Evolutionary conservation across 1,140 invertebrate genomes (phyloP), one percentile per base, ranked within the genome.

Genomic region (Halesus radiatus): DNA sequence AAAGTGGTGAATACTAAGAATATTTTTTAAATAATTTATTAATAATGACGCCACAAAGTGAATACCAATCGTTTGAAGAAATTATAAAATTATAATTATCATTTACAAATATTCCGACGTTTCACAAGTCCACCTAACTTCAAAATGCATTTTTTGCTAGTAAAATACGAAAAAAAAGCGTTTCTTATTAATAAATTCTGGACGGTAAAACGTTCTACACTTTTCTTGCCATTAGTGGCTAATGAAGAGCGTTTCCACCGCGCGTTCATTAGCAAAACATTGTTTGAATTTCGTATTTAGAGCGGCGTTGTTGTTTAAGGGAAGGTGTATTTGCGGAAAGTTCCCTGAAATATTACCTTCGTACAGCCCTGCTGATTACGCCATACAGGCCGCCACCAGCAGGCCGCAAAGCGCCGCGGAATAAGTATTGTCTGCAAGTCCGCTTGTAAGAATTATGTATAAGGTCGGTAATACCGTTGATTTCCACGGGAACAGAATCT

Each of bases 181-280:
- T 45, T 45, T 13, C 13, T 1, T 1, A 45, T 45, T 45, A 8
- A 45, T 45, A 45, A 45, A 10, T 45, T 13, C 37, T 37, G 32
- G 32, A 37, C 7, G 32, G 32, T 8, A 45, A 45, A 45, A 13
- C 10, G 37, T 45, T 45, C 10, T 45, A 45, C 37, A 45, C 37
- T 45, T 37, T 45, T 45, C 37, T 45, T 13, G 37, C 37, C 37
- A 45, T 45, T 45, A 45, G 37, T 45, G 37, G 37, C 37, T 56
- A 22, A 45, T 13, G 37, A 45, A 45, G 10, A 64, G 23, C 23
- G 64, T 68, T 1, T 32, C 37, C 64, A 3, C 13, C 16, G 64
- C 15, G 64, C 64, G 64, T 68, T 68, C 64, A 68, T 68, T 68
- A 68, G 64, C 64, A n/a, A 68, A 68, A 68, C 64, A 45, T 68